Evolutionary conservation across 2,888 invertebrate species (phyloP).

Genomic region (Iphiclides podalirius): DNA sequence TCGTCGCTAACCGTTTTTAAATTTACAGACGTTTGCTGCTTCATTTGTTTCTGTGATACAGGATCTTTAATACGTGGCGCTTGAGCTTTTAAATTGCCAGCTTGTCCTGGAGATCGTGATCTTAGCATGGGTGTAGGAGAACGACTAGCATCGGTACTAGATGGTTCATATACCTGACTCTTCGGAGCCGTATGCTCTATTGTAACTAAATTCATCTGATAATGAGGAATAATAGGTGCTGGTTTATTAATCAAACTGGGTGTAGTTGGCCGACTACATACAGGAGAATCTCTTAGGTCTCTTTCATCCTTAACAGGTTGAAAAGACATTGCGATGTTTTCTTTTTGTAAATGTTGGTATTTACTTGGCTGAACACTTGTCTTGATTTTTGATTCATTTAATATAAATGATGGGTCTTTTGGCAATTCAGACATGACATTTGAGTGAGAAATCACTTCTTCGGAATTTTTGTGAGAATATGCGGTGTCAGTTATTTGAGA

Average conservation of each 20-base stretch:
- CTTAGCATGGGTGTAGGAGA: conserved; percentile 83
- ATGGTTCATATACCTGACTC: conserved; percentile 81
- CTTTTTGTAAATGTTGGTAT: conserved; percentile 66
- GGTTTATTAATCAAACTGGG: conserved; percentile 87
- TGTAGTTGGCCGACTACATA: conserved; percentile 81
- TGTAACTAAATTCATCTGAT: conserved; percentile 88
- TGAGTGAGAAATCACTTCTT: conserved; percentile 79
- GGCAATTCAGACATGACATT: conserved; percentile 78
- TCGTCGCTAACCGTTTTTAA: conserved; percentile 69
- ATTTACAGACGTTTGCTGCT: conserved; percentile 55
- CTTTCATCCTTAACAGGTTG: conserved; percentile 82
- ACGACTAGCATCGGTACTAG: conserved; percentile 79
- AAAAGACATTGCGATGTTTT: conserved; percentile 81
- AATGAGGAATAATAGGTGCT: conserved; percentile 87
- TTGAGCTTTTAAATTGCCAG: conserved; percentile 83
- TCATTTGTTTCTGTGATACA: conserved; percentile 55
- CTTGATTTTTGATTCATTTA: conserved; percentile 38
- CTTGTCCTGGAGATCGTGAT: conserved; percentile 85
- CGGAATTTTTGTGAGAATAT: conserved; percentile 65
- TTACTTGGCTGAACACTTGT: conserved; percentile 40
- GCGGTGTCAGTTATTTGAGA: conserved; percentile 79
- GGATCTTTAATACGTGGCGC: conserved; percentile 82
- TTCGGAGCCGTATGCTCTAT: conserved; percentile 82
- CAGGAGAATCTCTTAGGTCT: conserved; percentile 74
- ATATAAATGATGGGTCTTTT: conserved; percentile 51